phyloP scores from a whole-genome alignment of 2,797 vertebrate genomes.

The Sciurus vulgaris region DNA sequence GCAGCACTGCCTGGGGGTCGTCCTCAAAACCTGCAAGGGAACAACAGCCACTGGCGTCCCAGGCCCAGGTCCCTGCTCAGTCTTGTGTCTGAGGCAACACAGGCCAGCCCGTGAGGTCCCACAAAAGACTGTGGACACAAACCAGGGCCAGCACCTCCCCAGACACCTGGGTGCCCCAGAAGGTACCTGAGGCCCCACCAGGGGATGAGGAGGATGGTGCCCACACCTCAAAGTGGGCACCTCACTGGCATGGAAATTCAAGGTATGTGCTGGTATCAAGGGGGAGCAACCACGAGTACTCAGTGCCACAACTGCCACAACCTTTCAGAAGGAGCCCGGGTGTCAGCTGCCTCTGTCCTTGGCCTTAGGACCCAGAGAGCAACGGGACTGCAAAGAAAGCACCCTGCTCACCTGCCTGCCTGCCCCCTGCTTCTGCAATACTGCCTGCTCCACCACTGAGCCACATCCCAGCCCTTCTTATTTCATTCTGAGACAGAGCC shows the following conservation, averaged over 20 bases:
- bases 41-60: no score
- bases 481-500: no score
- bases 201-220: background rate
- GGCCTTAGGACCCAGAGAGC: background rate
- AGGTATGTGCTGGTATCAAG: background rate
- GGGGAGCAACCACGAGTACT: background rate
- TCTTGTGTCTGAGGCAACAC: background rate
- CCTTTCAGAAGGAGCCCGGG: background rate
- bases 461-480: no score
- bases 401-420: no score
- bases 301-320: fast-evolving
- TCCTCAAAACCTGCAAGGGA: slow-evolving; percentile 89
- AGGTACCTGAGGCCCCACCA: no score
- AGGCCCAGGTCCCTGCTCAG: background rate
- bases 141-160: no score
- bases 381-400: background rate
- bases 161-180: fast-evolving
- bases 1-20: slow-evolving; percentile 90
- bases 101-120: background rate
- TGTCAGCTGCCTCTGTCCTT: background rate
- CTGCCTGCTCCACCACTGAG: no score
- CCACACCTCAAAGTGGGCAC: background rate
- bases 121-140: background rate
- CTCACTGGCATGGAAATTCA: background rate
- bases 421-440: no score